phyloP scores from a whole-genome alignment of 1,140 invertebrate species.

The Pollicipes pollicipes region DNA sequence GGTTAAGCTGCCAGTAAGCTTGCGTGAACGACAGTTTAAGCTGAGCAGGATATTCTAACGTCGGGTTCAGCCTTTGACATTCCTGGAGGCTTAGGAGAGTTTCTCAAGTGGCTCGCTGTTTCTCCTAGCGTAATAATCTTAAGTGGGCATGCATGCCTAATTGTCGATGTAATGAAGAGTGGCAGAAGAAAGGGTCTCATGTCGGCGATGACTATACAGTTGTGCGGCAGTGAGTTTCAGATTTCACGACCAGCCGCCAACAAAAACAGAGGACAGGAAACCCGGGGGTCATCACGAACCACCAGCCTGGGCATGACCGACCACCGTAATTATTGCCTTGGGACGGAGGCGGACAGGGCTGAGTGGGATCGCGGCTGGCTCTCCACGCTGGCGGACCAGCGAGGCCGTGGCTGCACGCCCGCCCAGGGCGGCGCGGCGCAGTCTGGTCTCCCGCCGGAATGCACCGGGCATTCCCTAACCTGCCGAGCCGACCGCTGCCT shows the following conservation, averaged over 20 bases:
- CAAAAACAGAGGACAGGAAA: background rate
- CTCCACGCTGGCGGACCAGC: too few relatives aligned
- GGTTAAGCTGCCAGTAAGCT: background rate
- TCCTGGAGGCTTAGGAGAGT: background rate
- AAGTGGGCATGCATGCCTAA: background rate
- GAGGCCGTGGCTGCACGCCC: too few relatives aligned
- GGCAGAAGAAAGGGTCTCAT: background rate
- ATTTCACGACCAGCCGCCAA: background rate
- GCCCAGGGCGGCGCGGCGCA: too few relatives aligned
- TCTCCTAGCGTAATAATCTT: background rate
- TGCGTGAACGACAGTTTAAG: background rate
- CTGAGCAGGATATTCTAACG: too few relatives aligned
- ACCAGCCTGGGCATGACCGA: background rate
- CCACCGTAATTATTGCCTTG: background rate
- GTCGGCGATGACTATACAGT: background rate
- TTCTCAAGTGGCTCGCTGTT: background rate
- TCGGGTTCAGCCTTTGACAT: background rate
- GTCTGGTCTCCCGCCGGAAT: background rate
- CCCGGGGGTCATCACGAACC: background rate
- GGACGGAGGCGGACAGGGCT: background rate
- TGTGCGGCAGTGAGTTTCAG: background rate
- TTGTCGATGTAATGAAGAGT: background rate
- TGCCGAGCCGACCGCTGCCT: background rate
- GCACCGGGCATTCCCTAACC: background rate
- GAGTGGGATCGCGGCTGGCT: too few relatives aligned